Evolutionary conservation across 2,797 vertebrate genomes (phyloP).

Genomic region (Rallus crepitans): DNA sequence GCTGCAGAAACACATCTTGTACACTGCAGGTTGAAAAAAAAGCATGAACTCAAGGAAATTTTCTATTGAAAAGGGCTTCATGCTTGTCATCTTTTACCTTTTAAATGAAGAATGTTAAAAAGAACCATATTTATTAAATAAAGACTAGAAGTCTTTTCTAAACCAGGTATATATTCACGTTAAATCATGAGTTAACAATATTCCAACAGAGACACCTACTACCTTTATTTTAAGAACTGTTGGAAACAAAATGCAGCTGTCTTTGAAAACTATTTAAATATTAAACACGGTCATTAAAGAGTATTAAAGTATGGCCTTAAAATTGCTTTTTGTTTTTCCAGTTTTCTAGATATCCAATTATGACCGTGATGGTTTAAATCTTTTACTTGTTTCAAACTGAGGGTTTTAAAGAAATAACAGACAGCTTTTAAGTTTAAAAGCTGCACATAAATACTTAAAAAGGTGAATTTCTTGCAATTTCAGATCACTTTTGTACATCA

Average conservation of each 20-base stretch:
- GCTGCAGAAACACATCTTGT: neutral
- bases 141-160: neutral
- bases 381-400: slow-evolving; percentile 38
- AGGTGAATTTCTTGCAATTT: slow-evolving; percentile 32
- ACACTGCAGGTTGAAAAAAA: neutral
- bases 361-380: slow-evolving; percentile 23
- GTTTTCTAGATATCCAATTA: slow-evolving; percentile 62
- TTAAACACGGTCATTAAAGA: neutral
- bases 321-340: slow-evolving; percentile 13
- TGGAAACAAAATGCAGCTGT: slow-evolving; percentile 22
- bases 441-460: slow-evolving; percentile 21
- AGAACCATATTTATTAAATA: neutral
- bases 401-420: slow-evolving; percentile 22
- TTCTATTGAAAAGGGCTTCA: neutral
- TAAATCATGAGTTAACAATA: neutral
- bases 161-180: neutral
- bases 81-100: neutral
- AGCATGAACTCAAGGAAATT: neutral
- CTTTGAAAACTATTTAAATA: slow-evolving; percentile 46
- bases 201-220: neutral
- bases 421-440: slow-evolving; percentile 57
- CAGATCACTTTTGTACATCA: slow-evolving; percentile 17
- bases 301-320: slow-evolving; percentile 3
- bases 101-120: neutral
- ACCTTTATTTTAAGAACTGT: slow-evolving; percentile 22